phyloP scores from a whole-genome alignment of 2,797 vertebrate species.

The Peromyscus eremicus region DNA sequence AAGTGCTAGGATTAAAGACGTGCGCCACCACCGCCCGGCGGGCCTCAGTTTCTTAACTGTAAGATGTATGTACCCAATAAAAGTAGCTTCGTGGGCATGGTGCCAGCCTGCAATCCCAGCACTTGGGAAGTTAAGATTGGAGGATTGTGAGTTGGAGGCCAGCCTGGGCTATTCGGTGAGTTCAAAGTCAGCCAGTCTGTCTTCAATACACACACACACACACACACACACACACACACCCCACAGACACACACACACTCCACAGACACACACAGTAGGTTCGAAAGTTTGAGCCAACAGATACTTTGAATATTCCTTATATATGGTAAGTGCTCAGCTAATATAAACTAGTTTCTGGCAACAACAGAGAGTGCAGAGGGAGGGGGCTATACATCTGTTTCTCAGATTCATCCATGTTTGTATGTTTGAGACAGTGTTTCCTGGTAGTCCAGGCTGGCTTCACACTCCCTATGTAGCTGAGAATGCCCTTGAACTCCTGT shows the following conservation, averaged over 20 bases:
- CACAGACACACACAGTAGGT: background rate
- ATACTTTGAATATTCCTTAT: background rate
- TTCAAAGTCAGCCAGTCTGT: background rate
- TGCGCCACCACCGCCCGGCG: no score
- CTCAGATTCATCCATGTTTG: background rate
- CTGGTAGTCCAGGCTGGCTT: no score
- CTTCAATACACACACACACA: background rate
- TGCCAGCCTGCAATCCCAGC: background rate
- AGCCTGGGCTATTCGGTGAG: background rate
- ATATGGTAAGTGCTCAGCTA: background rate
- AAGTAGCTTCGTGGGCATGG: background rate
- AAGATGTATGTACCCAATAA: constrained; percentile 10
- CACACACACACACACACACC: background rate
- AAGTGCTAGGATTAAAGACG: no score
- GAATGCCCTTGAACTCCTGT: background rate
- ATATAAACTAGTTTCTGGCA: background rate
- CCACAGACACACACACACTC: background rate
- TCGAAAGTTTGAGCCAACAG: constrained; percentile 4
- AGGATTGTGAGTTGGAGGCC: background rate
- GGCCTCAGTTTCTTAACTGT: constrained; percentile 52
- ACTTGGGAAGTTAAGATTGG: background rate
- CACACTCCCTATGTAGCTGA: background rate
- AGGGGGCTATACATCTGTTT: background rate
- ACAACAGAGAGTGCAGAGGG: background rate
- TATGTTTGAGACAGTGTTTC: background rate